Base-by-base conservation (phyloP, 2,113 vertebrate species). In the Nerophis lumbriciformis region DNA sequence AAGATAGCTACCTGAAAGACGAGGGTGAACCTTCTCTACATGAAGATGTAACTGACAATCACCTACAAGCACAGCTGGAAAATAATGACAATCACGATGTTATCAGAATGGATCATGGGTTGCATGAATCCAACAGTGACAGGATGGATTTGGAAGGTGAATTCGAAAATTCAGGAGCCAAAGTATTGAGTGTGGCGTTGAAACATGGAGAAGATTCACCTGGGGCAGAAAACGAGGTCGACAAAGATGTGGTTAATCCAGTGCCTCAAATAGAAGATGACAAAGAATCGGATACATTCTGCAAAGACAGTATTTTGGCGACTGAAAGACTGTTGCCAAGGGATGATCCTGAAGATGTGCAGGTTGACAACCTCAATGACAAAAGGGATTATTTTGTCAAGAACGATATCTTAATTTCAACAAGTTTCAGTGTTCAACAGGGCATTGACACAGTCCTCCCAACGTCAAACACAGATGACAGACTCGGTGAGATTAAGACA, bases 371-470 rank as follows among this genome's bases (percentile, higher is more conserved):
- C 64, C 28, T 45, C 13, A 52, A 62, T 44, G 53, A 53, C 16
- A 42, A 57, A 45, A 12, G 47, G 48, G 58, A 56, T 53, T 45
- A 12, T 45, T 45, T 59, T 42, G 48, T 53, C 8, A 3, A 57
- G 50, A 66, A 61, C 58, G 28, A 59, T 2, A 1, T 5, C 12
- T 63, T n/a, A 1, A 2, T 61, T 52, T 56, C 48, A 48, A 1
- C 21, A 36, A 78, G 77, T 53, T n/a, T 53, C 6, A 68, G 63
- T 57, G 72, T 79, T 77, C 48, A 77, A 8, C 57, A 71, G 65
- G 64, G 59, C 58, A 62, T 76, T 36, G 48, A 68, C 19, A 38
- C 62, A 53, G 68, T 64, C 35, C 8, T 78, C 14, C 52, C 35
- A 47, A 48, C 45, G 59, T 55, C 63, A 58, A 71, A 52, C 4